Base-by-base conservation (phyloP, 1,140 invertebrate species). In the Drosophila sp. region DNA sequence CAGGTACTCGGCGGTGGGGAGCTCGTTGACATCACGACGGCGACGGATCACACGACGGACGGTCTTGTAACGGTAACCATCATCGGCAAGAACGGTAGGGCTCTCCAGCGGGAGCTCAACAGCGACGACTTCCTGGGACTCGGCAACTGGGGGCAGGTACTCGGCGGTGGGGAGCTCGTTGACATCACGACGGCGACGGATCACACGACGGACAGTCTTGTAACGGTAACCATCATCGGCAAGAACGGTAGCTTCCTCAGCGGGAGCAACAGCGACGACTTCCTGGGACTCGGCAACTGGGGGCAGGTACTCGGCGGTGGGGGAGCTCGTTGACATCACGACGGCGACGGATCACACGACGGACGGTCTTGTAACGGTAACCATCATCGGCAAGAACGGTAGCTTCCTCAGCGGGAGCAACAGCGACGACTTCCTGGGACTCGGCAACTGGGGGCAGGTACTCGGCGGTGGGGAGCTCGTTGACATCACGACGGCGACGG, bases 1-100 rank as follows among this genome's bases (percentile, higher is more conserved):
- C 63, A 87, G 61, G 71, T 89, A 89, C 25, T 89, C 78, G 45
- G 51, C 78, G 45, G 51, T 7, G n/a, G 72, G 62, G 7, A 83
- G 69, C 61, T 87, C 82, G 45, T 38, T 73, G 0, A 89, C 84
- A 70, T 86, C 84, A 86, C 83, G 83, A 62, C 81, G 84, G 0
- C 67, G 84, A 64, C 84, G 81, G 54, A 82, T 77, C 72, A 77
- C 70, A 13, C 74, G 80, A 7, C 86, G 86, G 0, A 90, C 86
- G 0, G 80, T 76, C 72, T 89, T 89, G 79, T 90, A 89, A 6
- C 77, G 82, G 61, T 90, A 90, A 0, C 86, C 86, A 77, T 89
- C 84, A 46, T 59, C 80, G 13, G 78, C 76, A n/a, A n/a, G n/a
- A n/a, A n/a, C n/a, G n/a, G n/a, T n/a, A n/a, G n/a, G n/a, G n/a